phyloP scores from a whole-genome alignment of 1,140 invertebrate species.

The Panagrolaimus sp. region DNA sequence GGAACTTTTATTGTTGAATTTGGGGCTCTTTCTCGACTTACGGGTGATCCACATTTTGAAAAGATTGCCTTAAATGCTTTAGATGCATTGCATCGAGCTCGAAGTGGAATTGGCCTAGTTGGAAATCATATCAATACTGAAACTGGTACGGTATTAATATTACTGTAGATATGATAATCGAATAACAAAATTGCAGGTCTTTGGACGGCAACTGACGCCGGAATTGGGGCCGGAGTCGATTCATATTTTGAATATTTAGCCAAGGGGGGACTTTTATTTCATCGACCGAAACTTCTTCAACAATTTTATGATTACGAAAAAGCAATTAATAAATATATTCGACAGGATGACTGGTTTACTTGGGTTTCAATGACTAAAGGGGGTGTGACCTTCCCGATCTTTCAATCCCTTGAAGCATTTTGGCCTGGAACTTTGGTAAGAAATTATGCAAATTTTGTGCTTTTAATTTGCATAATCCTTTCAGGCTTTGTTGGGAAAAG shows the following conservation, averaged over 20 bases:
- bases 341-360: constrained; percentile 87
- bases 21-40: constrained; percentile 84
- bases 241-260: constrained; percentile 98
- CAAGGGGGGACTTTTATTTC: constrained; percentile 75
- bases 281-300: constrained; percentile 77
- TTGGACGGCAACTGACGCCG: constrained; percentile 93
- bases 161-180: constrained; percentile 14
- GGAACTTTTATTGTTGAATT: constrained; percentile 97
- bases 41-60: constrained; percentile 89
- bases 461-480: constrained; percentile 36
- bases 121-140: constrained; percentile 95
- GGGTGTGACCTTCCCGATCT: constrained; percentile 86
- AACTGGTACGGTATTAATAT: constrained; percentile 64
- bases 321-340: constrained; percentile 78
- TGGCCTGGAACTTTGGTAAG: constrained; percentile 89
- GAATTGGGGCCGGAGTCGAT: constrained; percentile 79
- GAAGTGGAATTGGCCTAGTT: constrained; percentile 77
- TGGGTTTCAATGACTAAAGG: constrained; percentile 94
- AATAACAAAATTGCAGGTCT: no score
- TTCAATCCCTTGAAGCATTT: constrained; percentile 94
- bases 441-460: constrained; percentile 29
- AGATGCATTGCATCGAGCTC: constrained; percentile 75
- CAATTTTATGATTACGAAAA: constrained; percentile 72
- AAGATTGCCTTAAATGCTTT: constrained; percentile 84
- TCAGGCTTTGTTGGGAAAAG: constrained; percentile 70